Base-by-base conservation (phyloP, 2,797 vertebrate species). In the Pseudomugil tenellus region DNA sequence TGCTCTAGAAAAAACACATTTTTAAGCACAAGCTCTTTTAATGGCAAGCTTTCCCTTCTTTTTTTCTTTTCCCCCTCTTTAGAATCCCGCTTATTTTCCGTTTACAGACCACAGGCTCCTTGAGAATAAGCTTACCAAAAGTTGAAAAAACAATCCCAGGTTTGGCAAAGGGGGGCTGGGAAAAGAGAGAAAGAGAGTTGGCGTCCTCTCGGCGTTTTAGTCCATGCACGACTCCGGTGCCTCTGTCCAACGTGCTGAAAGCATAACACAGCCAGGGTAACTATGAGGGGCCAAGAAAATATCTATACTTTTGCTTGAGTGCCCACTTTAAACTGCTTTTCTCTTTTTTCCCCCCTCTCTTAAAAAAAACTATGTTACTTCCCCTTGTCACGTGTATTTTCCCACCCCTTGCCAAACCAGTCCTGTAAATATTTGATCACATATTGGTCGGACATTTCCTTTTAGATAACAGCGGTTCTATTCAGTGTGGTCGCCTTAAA, bases 221-320 rank as follows among this genome's bases (percentile, higher is more conserved):
- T 93, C 92, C 92, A 88, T 91, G 91, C 92, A 89, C 93, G 92
- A 93, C 93, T 93, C 94, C 92, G 82, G 87, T 92, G 95, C 91
- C 94, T 94, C 96, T 98, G 95, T 97, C 96, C 96, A 95, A 93
- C 95, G 96, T 97, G 91, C 96, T 97, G 96, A 96, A 95, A 93
- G 91, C 91, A 91, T 90, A 80, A 91, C 92, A 91, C 88, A 88
- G 90, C 92, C 91, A 91, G 79, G 89, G 91, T 87, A 92, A 91
- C 92, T 90, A 81, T 83, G 84, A 92, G 85, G 92, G 87, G 85
- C 71, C 84, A 79, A 54, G 29, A 58, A 89, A 85, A 89, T 92
- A 93, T 92, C 88, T 93, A 92, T 91, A 93, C 89, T 94, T 95
- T 94, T 93, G 90, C 94, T 77, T 92, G 94, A 95, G 94, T 92